phyloP scores from a whole-genome alignment of 2,113 vertebrate species.

The Brevimyrus niger region DNA sequence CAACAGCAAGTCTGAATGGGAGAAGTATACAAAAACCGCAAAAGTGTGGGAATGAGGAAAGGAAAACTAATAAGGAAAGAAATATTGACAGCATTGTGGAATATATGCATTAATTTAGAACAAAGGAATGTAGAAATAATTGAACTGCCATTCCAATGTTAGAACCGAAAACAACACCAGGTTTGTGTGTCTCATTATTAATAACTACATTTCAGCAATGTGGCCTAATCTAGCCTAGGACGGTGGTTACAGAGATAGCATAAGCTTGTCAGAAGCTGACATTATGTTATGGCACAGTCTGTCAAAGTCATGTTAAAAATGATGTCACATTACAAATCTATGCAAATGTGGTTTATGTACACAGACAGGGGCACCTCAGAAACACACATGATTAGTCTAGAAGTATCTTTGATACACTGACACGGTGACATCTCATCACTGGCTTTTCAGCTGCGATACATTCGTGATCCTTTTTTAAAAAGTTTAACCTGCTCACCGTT shows the following conservation, averaged over 20 bases:
- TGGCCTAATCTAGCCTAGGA: not conserved
- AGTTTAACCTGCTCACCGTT: not conserved
- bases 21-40: not conserved
- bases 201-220: not conserved
- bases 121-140: not conserved
- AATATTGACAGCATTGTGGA: not conserved
- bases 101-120: not conserved
- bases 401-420: not conserved
- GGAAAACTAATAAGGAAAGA: not conserved
- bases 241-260: not conserved
- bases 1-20: not conserved
- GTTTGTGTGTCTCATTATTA: not conserved
- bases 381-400: not conserved
- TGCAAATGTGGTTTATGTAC: not conserved
- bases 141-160: not conserved
- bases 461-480: not conserved
- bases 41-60: not conserved
- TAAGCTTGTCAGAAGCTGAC: not conserved
- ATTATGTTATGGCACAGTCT: not conserved
- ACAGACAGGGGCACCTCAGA: not conserved
- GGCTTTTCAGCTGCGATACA: not conserved
- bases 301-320: not conserved
- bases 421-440: not conserved
- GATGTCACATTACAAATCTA: not conserved
- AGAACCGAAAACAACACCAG: not conserved